Evolutionary conservation across 35 echinoderm and acorn worm genomes (phyloP).

Genomic region (Nesometra sesokonis): DNA sequence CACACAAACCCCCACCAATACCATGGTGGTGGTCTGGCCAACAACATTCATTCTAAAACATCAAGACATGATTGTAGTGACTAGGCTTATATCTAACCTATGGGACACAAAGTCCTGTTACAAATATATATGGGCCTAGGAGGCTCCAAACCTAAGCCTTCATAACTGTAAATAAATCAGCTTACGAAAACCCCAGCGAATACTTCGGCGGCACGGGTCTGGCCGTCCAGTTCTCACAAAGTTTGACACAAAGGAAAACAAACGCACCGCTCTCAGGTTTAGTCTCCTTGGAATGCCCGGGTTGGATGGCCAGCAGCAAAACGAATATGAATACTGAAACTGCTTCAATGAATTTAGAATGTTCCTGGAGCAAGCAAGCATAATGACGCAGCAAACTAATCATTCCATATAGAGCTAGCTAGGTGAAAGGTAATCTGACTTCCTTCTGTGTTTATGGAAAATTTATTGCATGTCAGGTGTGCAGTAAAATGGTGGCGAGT

Average conservation of each 20-base stretch:
- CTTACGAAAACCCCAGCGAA: not conserved
- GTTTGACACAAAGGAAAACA: not conserved
- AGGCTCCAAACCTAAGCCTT: too few species aligned
- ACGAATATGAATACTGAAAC: not conserved
- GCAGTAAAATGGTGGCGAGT: too few species aligned
- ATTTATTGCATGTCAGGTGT: too few species aligned
- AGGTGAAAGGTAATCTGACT: not conserved
- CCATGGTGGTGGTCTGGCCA: too few species aligned
- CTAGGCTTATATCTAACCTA: too few species aligned
- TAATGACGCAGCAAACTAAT: not conserved
- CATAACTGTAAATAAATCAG: not conserved
- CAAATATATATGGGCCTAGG: too few species aligned
- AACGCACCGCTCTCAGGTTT: not conserved
- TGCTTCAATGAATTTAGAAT: not conserved
- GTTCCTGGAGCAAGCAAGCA: not conserved
- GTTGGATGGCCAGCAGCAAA: not conserved
- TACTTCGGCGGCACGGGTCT: not conserved
- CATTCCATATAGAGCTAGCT: not conserved
- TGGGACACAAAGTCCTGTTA: too few species aligned
- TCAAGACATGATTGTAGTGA: too few species aligned
- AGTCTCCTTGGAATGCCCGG: not conserved
- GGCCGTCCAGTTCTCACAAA: not conserved
- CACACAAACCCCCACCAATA: too few species aligned
- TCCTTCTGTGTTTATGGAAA: too few species aligned
- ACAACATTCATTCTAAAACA: too few species aligned